Percentiles rank a stretch among this genome's conserved stretches.
Conservation (phyloP, 2,888 invertebrate species). For the Tetramorium bicarinatum region DNA sequence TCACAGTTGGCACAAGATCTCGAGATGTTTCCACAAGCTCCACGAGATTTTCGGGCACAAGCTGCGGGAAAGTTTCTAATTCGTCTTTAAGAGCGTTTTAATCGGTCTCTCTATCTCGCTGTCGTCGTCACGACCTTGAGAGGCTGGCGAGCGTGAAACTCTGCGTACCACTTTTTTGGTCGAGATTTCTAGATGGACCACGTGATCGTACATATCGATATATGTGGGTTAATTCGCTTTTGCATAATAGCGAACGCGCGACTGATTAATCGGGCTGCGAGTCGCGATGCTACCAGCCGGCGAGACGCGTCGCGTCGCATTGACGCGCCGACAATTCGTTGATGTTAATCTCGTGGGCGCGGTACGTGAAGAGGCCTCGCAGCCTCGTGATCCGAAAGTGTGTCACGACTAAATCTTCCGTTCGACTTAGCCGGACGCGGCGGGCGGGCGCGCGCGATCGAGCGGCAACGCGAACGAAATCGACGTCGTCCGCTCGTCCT, state of each 20-base stretch:
- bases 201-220: constrained; percentile 6
- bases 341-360: constrained; percentile 78
- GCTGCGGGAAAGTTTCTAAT: neutral
- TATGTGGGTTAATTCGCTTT: constrained; percentile 66
- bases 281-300: neutral
- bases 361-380: constrained; percentile 51
- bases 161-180: constrained; percentile 58
- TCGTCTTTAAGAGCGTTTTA: neutral
- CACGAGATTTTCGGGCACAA: neutral
- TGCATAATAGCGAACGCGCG: constrained; percentile 50
- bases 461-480: constrained; percentile 61
- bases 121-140: neutral
- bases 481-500: constrained; percentile 60
- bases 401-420: constrained; percentile 78
- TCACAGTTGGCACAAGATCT: neutral
- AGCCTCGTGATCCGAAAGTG: constrained; percentile 70
- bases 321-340: constrained; percentile 66
- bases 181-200: constrained; percentile 38
- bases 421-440: constrained; percentile 65
- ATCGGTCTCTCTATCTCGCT: neutral
- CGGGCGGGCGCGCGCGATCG: constrained; percentile 60
- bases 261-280: constrained; percentile 21
- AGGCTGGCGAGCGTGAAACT: neutral
- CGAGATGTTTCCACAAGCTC: neutral
- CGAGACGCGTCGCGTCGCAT: neutral